phyloP scores from a whole-genome alignment of 1,140 invertebrate genomes.

The Pantala flavescens region DNA sequence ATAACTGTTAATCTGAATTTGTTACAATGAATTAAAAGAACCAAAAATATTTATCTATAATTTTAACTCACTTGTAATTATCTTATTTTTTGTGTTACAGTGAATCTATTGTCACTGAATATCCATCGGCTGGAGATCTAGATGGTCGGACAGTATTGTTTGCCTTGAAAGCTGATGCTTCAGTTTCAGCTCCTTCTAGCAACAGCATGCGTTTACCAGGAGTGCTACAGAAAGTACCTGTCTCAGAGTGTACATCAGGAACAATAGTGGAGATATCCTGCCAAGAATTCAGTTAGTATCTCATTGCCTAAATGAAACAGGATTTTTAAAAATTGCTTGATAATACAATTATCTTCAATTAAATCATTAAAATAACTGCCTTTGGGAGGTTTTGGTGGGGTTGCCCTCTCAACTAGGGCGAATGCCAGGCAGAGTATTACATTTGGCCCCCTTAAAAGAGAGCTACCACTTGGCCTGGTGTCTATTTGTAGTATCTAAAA shows the following conservation, averaged over 20 bases:
- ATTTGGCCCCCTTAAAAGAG: no score
- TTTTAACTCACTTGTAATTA: neutral
- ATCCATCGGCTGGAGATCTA: neutral
- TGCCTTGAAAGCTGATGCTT: slow-evolving; percentile 13
- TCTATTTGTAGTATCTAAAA: no score
- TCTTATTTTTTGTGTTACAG: neutral
- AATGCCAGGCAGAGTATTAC: no score
- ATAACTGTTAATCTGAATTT: no score
- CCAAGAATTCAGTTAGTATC: slow-evolving; percentile 42
- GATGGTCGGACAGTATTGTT: neutral
- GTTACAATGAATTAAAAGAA: no score
- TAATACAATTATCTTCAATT: no score
- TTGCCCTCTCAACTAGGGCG: no score
- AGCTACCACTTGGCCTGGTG: no score
- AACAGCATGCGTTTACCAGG: neutral
- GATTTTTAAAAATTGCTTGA: no score
- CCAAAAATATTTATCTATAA: no score
- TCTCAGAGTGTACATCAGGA: slow-evolving; percentile 34
- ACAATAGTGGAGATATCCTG: slow-evolving; percentile 43
- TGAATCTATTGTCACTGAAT: slow-evolving; percentile 15
- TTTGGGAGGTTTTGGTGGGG: no score
- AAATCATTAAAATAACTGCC: no score
- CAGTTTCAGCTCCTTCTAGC: neutral
- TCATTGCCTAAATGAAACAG: neutral
- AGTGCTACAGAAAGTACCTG: slow-evolving; percentile 25